Percentiles rank a stretch among this genome's conserved stretches.
These are phyloP conservation scores for Himalopsyche kuldschensis DNA, from an alignment of 2,888 invertebrate genomes.

Conservation along the genomic window DNA sequence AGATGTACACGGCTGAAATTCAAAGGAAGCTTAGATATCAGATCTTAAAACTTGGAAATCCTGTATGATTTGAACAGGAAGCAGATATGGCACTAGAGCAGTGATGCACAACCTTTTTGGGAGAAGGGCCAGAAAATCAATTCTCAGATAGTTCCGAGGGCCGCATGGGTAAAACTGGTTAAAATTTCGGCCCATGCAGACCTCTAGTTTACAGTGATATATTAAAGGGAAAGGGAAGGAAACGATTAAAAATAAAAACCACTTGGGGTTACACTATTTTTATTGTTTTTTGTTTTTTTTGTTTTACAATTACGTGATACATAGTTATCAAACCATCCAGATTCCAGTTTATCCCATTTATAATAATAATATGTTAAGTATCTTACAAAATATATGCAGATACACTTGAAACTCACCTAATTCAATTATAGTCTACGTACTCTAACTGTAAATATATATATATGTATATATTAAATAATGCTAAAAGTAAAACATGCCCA, in stretches of 20 bases:
- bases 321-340: slow-evolving; percentile 40
- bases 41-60: too few species aligned
- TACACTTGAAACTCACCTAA: slow-evolving; percentile 37
- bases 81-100: too few species aligned
- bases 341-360: slow-evolving; percentile 39
- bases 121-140: too few species aligned
- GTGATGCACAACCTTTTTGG: too few species aligned
- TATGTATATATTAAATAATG: slow-evolving; percentile 32
- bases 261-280: slow-evolving; percentile 36
- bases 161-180: too few species aligned
- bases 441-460: slow-evolving; percentile 34
- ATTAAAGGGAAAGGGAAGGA: neutral
- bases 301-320: slow-evolving; percentile 38
- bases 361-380: slow-evolving; percentile 38
- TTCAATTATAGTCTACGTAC: slow-evolving; percentile 37
- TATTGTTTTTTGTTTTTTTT: slow-evolving; percentile 33
- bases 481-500: slow-evolving; percentile 41
- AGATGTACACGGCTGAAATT: too few species aligned
- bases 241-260: neutral
- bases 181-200: too few species aligned
- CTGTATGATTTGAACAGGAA: too few species aligned
- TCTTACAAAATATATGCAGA: slow-evolving; percentile 36
- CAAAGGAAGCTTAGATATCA: too few species aligned
- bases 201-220: too few species aligned
- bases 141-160: too few species aligned